Conservation (phyloP, 2,113 vertebrate genomes). For the Typhlomys cinereus region DNA sequence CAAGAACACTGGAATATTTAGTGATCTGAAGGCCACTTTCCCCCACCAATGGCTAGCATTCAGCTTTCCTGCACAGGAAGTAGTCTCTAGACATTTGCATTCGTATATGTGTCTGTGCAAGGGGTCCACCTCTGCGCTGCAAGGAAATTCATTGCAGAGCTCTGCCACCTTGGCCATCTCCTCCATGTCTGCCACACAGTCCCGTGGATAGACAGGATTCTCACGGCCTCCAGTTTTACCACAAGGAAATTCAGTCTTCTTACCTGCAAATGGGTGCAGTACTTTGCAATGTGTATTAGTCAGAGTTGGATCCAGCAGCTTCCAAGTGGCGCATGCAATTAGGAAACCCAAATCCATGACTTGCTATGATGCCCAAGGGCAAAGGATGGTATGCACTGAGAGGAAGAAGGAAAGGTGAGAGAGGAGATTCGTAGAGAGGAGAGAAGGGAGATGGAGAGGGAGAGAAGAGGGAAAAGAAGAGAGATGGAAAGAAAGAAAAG, state of each 20-base stretch:
- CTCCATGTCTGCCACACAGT: background rate
- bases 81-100: background rate
- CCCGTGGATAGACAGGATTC: background rate
- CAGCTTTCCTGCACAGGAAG: background rate
- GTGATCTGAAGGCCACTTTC: background rate
- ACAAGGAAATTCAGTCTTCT: background rate
- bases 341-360: background rate
- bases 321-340: background rate
- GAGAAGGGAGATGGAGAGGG: too few species aligned
- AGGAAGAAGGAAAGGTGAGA: background rate
- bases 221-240: too few species aligned
- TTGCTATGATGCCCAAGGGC: background rate
- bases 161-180: background rate
- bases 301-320: background rate
- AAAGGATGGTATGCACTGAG: background rate
- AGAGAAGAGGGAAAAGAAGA: too few species aligned
- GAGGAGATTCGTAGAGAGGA: too few species aligned
- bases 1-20: too few species aligned
- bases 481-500: background rate
- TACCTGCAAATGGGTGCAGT: background rate
- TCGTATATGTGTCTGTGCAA: background rate
- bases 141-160: background rate
- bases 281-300: background rate
- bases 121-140: too few species aligned
- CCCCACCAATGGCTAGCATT: background rate